These are phyloP conservation scores for Tor tambroides DNA, from an alignment of 2,113 vertebrate species.

Conservation along the genomic window DNA sequence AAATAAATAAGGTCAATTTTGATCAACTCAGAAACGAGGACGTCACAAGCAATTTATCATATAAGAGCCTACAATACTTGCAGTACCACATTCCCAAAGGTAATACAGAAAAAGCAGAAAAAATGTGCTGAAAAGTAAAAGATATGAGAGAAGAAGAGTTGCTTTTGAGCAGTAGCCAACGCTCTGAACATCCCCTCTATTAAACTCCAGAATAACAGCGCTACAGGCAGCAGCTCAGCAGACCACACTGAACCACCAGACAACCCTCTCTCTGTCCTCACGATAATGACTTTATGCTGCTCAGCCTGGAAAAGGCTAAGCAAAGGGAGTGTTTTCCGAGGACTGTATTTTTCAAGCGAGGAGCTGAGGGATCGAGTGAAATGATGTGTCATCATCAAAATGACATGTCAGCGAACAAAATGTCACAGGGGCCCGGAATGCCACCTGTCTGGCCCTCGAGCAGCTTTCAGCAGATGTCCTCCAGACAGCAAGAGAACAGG, in stretches of 20 bases:
- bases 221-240: background rate
- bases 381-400: conserved; percentile 63
- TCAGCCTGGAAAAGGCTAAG: conserved; percentile 36
- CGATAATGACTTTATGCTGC: conserved; percentile 25
- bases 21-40: background rate
- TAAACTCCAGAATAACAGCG: background rate
- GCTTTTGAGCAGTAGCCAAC: background rate
- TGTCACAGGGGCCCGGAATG: conserved; percentile 44
- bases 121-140: background rate
- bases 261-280: conserved; percentile 34
- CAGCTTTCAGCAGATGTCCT: conserved; percentile 58
- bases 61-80: background rate
- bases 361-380: conserved; percentile 61
- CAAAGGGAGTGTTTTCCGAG: conserved; percentile 55
- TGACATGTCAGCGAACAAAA: conserved; percentile 56
- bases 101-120: background rate
- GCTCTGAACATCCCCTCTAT: background rate
- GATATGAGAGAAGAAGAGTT: background rate
- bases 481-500: conserved; percentile 25
- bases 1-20: background rate
- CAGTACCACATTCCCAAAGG: background rate
- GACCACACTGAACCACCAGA: conserved; percentile 8
- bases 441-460: conserved; percentile 56
- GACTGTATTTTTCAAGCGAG: conserved; percentile 52
- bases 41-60: background rate